Base-by-base conservation (phyloP, 2,888 invertebrate species). In the Dicyrtomina minuta region DNA sequence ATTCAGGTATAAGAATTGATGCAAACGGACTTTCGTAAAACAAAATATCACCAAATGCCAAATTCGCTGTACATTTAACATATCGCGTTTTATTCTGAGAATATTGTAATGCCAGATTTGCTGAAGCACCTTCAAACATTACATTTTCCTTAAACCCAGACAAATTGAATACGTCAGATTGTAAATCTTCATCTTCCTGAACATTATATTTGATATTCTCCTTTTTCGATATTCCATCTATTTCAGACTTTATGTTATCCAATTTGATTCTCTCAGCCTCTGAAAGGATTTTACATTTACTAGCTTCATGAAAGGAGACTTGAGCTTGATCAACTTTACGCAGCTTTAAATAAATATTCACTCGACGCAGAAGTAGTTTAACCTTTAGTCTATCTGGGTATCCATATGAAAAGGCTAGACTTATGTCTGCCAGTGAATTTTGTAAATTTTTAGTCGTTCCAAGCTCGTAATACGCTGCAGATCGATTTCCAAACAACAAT, bases 11-110 rank as follows among this genome's bases (percentile, higher is more conserved):
- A 80, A 72, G 87, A 1, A 93, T 90, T 81, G 91, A 90, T 1
- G 91, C 87, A 81, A 89, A 90, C 0, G 95, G 90, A 77, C 88
- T 87, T 81, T 96, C 96, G 0, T 88, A 85, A 80, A 93, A 90
- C 46, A 96, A 81, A 0, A 90, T 84, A 76, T 91, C 89, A 0
- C 91, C 92, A 58, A 86, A 84, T 10, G 83, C 81, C 2, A 90
- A 84, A 41, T 83, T 81, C 70, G 84, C 83, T 13, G 83, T 85
- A 0, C 90, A 86, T 39, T 88, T 80, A 15, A 92, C 87, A 80
- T 88, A 86, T 39, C 91, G 85, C 0, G 91, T 91, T 68, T 83
- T 85, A 26, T 84, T 81, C 53, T 84, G 81, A 72, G 84, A 86
- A 71, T 84, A 84, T 17, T 75, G 74, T 43, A 74, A 62, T 1